phyloP scores from a whole-genome alignment of 2,797 vertebrate species.

The Lepidocolaptes lacrymiger region DNA sequence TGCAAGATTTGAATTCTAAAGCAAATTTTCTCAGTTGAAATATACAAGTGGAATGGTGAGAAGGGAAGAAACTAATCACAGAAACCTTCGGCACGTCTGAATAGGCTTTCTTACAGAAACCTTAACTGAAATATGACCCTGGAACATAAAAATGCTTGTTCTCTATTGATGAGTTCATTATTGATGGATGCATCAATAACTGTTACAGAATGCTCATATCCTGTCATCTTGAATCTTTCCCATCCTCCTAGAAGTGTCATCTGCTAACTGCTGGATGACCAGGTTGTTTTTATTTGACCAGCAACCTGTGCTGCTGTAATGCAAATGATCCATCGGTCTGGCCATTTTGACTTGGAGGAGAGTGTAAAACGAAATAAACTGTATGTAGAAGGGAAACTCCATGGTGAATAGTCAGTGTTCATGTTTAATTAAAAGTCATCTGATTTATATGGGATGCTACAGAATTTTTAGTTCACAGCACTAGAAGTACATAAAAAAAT shows the following conservation, averaged over 20 bases:
- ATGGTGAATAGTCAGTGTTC: not conserved
- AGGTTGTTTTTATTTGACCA: not conserved
- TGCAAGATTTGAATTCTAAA: not conserved
- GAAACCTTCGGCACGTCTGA: not conserved
- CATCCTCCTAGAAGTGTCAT: not conserved
- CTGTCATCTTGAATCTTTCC: not conserved
- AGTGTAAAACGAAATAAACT: not conserved
- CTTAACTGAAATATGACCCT: not conserved
- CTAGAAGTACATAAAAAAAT: not conserved
- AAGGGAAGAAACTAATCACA: not conserved
- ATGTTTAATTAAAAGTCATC: slow-evolving; percentile 5
- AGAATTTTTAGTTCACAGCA: not conserved
- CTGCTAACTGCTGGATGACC: not conserved
- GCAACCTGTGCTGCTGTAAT: not conserved
- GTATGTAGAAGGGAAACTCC: not conserved
- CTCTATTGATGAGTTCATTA: not conserved
- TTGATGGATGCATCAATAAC: not conserved
- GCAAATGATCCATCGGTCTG: not conserved
- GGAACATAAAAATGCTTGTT: not conserved
- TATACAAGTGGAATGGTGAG: not conserved
- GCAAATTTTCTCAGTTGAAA: not conserved
- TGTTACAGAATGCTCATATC: not conserved
- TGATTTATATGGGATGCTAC: not conserved
- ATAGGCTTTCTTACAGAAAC: not conserved
- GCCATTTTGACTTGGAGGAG: not conserved